Conservation (phyloP, 2,113 vertebrate genomes). For the Osmerus mordax region DNA sequence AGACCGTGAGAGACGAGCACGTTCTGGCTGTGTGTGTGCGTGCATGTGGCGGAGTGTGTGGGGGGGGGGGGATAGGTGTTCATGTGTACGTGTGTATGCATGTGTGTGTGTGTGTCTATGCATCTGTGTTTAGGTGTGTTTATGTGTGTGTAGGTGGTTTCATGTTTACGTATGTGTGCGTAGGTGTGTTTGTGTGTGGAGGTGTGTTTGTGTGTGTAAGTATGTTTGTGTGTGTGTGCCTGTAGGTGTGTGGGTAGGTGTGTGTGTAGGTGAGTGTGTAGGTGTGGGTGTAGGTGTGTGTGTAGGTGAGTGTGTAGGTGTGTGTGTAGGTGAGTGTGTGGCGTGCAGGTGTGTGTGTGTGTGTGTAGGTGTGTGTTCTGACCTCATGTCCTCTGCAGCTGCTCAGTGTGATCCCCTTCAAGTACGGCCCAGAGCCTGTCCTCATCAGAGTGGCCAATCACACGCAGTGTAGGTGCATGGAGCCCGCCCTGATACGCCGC, state of each 20-base stretch:
- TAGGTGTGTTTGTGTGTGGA: slow-evolving; percentile 1
- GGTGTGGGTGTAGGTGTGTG: background rate
- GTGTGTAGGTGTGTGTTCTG: slow-evolving; percentile 15
- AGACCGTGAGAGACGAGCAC: slow-evolving; percentile 79
- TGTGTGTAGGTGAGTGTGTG: background rate
- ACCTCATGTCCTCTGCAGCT: slow-evolving; percentile 68
- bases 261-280: too few species aligned
- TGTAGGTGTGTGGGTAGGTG: slow-evolving; percentile 2
- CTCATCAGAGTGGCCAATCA: slow-evolving; percentile 92
- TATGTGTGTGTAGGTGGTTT: background rate
- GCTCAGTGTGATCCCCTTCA: slow-evolving; percentile 87
- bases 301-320: background rate
- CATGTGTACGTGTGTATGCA: background rate
- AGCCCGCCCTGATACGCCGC: slow-evolving; percentile 73
- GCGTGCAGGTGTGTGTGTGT: background rate
- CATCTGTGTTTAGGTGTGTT: background rate
- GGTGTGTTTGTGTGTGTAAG: background rate
- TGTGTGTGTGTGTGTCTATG: background rate
- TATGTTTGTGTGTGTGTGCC: background rate
- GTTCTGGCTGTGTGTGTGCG: background rate
- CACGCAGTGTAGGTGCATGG: slow-evolving; percentile 86
- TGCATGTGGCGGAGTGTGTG: background rate
- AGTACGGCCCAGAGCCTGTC: slow-evolving; percentile 86
- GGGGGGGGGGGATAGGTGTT: background rate
- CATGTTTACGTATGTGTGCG: background rate